These are phyloP conservation scores for Drosophila willistoni DNA, from an alignment of 1,140 invertebrate species.

Conservation along the genomic window DNA sequence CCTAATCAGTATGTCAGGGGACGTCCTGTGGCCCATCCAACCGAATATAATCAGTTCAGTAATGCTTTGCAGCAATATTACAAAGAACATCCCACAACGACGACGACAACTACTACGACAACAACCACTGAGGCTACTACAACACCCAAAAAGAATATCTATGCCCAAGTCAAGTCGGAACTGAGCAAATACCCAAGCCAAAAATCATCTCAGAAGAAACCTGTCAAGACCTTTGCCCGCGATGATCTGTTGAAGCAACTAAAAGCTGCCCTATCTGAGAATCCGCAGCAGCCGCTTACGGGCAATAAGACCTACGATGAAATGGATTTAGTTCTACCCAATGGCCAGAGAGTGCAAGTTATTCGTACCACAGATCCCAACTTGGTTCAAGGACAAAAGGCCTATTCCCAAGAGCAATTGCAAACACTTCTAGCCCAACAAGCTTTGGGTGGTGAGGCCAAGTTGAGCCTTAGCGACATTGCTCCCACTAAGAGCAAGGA, in stretches of 20 bases:
- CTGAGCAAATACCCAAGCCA: slow-evolving; percentile 67
- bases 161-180: slow-evolving; percentile 71
- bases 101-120: slow-evolving; percentile 83
- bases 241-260: slow-evolving; percentile 88
- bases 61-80: slow-evolving; percentile 84
- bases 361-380: slow-evolving; percentile 88
- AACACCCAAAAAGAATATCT: slow-evolving; percentile 67
- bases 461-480: slow-evolving; percentile 66
- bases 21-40: slow-evolving; percentile 81
- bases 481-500: slow-evolving; percentile 85
- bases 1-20: slow-evolving; percentile 61
- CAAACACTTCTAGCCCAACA: slow-evolving; percentile 72
- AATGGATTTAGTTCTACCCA: slow-evolving; percentile 88
- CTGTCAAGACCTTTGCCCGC: slow-evolving; percentile 82
- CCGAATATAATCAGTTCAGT: slow-evolving; percentile 82
- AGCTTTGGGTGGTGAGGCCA: slow-evolving; percentile 52
- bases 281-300: slow-evolving; percentile 85
- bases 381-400: slow-evolving; percentile 84
- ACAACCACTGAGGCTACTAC: slow-evolving; percentile 78
- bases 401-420: slow-evolving; percentile 76
- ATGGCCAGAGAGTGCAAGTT: slow-evolving; percentile 90
- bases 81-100: slow-evolving; percentile 84
- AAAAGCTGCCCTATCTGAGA: slow-evolving; percentile 88
- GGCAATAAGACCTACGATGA: slow-evolving; percentile 88
- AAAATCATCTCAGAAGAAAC: slow-evolving; percentile 74